Evolutionary conservation across 2,113 vertebrate species (phyloP).

Genomic region (Pipra filicauda): DNA sequence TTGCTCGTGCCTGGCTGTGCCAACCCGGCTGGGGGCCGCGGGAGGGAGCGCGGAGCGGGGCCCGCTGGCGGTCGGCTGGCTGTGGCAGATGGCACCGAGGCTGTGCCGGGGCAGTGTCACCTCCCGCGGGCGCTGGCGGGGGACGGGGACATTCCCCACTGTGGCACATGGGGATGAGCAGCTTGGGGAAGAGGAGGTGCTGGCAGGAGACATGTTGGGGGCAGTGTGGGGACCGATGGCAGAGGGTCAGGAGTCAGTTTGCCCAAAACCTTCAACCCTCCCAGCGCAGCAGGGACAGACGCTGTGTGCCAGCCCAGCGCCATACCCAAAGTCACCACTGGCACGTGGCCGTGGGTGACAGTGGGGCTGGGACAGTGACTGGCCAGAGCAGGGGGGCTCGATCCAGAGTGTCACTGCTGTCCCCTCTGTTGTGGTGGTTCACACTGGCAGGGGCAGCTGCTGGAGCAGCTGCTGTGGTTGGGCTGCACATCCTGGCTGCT

Average conservation of each 20-base stretch:
- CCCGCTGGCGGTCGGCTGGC: neutral
- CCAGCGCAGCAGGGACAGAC: accelerated
- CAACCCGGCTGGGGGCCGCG: accelerated
- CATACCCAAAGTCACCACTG: accelerated
- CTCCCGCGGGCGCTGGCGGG: neutral
- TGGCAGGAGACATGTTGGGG: neutral
- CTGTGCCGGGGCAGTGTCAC: neutral
- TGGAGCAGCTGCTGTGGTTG: neutral
- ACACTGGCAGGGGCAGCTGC: neutral
- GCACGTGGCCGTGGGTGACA: neutral
- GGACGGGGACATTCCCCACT: accelerated
- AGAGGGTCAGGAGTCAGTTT: neutral
- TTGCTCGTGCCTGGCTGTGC: neutral
- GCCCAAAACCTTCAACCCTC: neutral
- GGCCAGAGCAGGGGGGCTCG: neutral
- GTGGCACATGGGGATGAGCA: neutral
- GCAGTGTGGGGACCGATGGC: neutral
- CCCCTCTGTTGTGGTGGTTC: neutral
- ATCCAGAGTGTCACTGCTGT: neutral
- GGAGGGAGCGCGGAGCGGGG: neutral
- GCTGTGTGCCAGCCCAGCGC: neutral
- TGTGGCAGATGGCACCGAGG: accelerated
- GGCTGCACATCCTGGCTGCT: neutral
- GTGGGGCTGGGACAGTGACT: accelerated
- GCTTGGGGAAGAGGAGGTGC: neutral